Evolutionary conservation across 2,113 vertebrate species (phyloP).

Genomic region (Poeciliopsis occidentalis): DNA sequence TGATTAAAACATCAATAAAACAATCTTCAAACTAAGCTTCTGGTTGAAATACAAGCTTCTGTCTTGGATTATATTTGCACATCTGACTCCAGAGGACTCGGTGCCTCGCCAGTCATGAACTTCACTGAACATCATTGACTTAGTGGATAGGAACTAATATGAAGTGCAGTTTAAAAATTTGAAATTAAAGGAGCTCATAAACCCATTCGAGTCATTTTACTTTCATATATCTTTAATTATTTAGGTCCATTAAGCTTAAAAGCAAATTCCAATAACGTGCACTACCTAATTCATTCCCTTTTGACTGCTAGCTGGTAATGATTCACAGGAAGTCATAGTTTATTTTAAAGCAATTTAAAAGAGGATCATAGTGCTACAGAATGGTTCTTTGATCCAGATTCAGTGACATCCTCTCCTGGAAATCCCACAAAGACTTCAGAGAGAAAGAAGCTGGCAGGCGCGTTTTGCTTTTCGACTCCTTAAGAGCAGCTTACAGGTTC

Average conservation of each 20-base stretch:
- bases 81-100: too few relatives aligned
- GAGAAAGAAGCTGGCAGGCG: conserved; percentile 24
- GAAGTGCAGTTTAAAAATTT: too few relatives aligned
- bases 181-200: too few relatives aligned
- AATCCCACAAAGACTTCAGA: conserved; percentile 31
- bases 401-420: conserved; percentile 31
- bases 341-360: neutral
- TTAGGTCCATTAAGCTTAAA: neutral
- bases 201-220: neutral
- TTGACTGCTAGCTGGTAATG: neutral
- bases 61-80: too few relatives aligned
- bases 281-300: neutral
- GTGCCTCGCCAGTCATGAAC: too few relatives aligned
- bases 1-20: too few relatives aligned
- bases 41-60: too few relatives aligned
- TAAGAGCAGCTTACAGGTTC: conserved; percentile 9
- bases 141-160: too few relatives aligned
- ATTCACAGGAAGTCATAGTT: neutral
- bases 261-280: neutral
- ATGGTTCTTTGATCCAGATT: conserved; percentile 13
- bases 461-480: conserved; percentile 7
- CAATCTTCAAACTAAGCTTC: too few relatives aligned
- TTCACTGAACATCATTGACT: too few relatives aligned
- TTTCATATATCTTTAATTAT: too few relatives aligned
- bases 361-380: neutral